Evolutionary conservation across 30 jellyfish, hydroid and myxozoan species (phyloP).

Genomic region (Hydra vulgaris): DNA sequence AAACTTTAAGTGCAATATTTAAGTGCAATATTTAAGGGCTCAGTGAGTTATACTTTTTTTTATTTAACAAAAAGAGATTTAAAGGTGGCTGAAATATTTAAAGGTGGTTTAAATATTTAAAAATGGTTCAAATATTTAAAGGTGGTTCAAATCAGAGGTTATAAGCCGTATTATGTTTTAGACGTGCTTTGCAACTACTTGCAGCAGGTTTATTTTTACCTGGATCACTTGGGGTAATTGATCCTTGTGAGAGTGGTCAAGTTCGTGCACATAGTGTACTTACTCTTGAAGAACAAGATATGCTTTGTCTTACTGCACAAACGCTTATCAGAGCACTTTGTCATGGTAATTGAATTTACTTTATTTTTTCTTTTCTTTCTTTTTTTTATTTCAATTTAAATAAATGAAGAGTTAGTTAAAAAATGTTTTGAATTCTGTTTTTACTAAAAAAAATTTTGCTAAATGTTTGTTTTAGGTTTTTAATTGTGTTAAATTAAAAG

Average conservation of each 20-base stretch:
- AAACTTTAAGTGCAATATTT: too few species aligned
- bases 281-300: constrained; percentile 75
- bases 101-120: too few species aligned
- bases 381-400: background rate
- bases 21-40: too few species aligned
- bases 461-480: too few species aligned
- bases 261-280: constrained; percentile 90
- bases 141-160: too few species aligned
- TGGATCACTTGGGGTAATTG: constrained; percentile 85
- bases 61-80: too few species aligned
- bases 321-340: constrained; percentile 59
- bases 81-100: too few species aligned
- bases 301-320: constrained; percentile 66
- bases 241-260: constrained; percentile 96
- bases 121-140: too few species aligned
- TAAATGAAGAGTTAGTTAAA: background rate
- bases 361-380: background rate
- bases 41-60: too few species aligned
- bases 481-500: too few species aligned
- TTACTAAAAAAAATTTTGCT: too few species aligned
- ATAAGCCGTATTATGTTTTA: constrained; percentile 16
- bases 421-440: too few species aligned
- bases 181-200: constrained; percentile 82
- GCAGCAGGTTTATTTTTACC: constrained; percentile 84
- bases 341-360: constrained; percentile 25